Percentiles rank a stretch among this genome's conserved stretches.
These are phyloP conservation scores for Iguana delicatissima DNA, from an alignment of 2,797 vertebrate genomes.

Conservation along the genomic window DNA sequence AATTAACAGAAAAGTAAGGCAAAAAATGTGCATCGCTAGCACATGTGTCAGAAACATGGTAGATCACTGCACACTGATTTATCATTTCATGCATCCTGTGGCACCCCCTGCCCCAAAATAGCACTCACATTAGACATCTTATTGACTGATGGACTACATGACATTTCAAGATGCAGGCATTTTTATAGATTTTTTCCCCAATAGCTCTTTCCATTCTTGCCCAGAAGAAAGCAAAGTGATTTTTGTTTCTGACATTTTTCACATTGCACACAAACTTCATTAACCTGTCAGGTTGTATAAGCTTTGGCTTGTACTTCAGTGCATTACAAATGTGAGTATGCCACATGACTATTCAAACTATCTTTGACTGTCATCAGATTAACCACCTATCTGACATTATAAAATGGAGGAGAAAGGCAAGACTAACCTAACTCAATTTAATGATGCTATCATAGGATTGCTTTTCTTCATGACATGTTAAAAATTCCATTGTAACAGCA, in stretches of 20 bases:
- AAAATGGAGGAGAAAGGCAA: neutral
- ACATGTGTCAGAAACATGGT: neutral
- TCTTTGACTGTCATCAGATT: neutral
- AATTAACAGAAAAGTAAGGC: too few relatives aligned
- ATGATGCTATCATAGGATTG: neutral
- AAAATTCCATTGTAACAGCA: neutral
- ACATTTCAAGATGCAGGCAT: neutral
- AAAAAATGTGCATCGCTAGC: neutral
- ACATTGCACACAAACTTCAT: neutral
- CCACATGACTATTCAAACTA: neutral
- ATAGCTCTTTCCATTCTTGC: neutral
- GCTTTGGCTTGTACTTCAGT: neutral
- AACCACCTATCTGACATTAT: neutral
- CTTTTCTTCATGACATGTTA: neutral
- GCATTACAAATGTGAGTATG: neutral
- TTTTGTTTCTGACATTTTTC: neutral
- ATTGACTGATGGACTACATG: neutral
- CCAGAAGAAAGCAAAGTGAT: neutral
- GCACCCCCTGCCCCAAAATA: neutral
- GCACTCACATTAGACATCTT: neutral
- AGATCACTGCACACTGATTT: neutral
- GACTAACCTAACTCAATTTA: neutral
- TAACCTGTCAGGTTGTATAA: neutral
- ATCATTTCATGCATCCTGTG: neutral
- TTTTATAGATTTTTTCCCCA: neutral